Evolutionary conservation across 2,113 vertebrate species (phyloP).

Genomic region (Macheiramphus alcinus): DNA sequence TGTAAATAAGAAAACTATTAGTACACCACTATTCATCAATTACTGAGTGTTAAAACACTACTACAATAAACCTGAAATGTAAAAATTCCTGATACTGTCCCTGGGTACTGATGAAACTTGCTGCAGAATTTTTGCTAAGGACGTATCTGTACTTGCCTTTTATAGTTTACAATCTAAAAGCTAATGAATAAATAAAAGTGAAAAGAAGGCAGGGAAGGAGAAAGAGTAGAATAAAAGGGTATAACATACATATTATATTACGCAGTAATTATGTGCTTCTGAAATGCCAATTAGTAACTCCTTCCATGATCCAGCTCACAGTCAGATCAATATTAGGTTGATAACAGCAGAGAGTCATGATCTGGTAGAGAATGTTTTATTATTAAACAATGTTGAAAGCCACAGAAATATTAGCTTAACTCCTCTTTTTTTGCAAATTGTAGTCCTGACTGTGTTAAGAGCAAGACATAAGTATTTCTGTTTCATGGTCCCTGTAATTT

Average conservation of each 20-base stretch:
- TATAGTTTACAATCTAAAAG: constrained; percentile 39
- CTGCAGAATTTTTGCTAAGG: neutral
- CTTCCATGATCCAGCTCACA: neutral
- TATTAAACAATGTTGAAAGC: neutral
- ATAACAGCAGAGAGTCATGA: neutral
- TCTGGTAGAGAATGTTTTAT: neutral
- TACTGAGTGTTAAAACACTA: neutral
- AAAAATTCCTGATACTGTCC: neutral
- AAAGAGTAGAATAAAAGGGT: constrained; percentile 2
- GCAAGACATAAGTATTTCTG: neutral
- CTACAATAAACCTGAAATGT: neutral
- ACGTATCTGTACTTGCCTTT: neutral
- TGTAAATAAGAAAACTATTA: neutral
- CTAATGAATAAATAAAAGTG: constrained; percentile 65
- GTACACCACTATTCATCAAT: neutral
- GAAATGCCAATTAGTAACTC: constrained; percentile 43
- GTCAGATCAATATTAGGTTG: constrained; percentile 31
- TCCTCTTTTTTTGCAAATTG: neutral
- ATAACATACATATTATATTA: constrained; percentile 42
- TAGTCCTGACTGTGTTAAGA: neutral
- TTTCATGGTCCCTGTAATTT: neutral
- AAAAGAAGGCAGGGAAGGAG: constrained; percentile 15
- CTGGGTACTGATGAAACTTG: neutral
- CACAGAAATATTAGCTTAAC: neutral
- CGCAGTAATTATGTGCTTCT: constrained; percentile 40